phyloP scores from a whole-genome alignment of 2,113 vertebrate species.

The Diglossa brunneiventris region DNA sequence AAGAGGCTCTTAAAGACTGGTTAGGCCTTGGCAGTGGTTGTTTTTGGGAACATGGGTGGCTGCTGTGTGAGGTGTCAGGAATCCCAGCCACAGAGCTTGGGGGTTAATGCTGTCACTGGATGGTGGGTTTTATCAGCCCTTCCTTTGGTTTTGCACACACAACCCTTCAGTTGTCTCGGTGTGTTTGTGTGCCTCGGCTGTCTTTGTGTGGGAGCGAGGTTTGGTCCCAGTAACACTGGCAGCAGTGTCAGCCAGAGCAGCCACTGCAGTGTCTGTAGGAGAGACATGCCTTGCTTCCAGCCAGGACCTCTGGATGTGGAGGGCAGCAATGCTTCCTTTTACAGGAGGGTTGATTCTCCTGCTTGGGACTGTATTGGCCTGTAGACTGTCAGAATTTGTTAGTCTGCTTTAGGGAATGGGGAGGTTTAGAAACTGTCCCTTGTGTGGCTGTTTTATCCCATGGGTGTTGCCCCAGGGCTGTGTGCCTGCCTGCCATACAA shows the following conservation, averaged over 20 bases:
- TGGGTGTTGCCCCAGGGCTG: neutral
- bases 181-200: neutral
- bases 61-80: neutral
- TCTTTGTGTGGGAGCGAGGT: neutral
- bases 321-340: neutral
- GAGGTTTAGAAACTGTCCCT: neutral
- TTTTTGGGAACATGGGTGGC: neutral
- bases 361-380: neutral
- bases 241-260: neutral
- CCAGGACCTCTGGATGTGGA: neutral
- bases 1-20: neutral
- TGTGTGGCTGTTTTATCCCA: accelerated
- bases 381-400: neutral
- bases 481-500: neutral
- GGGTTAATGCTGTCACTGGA: neutral
- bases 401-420: neutral
- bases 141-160: neutral
- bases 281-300: neutral
- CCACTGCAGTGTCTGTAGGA: neutral
- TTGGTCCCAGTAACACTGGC: neutral
- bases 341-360: neutral
- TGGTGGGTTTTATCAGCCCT: neutral
- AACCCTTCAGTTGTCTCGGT: neutral
- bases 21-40: neutral
- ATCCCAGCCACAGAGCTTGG: neutral